Evolutionary conservation across 2,797 vertebrate genomes (phyloP), one percentile per base, ranked within the genome.

Genomic region (Melanotaenia pygmaea): DNA sequence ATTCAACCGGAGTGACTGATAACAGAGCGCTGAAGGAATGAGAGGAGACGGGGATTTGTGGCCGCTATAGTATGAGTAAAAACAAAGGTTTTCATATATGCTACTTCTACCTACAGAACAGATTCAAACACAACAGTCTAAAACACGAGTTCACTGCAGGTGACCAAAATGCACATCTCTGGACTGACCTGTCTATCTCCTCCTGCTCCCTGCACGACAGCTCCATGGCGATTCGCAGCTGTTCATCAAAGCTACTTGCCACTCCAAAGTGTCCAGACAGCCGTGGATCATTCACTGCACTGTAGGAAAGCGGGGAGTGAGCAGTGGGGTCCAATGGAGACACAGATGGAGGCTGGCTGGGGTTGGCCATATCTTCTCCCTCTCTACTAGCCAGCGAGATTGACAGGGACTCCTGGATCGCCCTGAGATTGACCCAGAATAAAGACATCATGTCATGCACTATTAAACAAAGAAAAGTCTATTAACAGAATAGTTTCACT

Each of bases 141-240:
- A 10, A 24, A n/a, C 10, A 20, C 14, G 0, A 0, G 4, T 59
- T 40, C 20, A 3, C 30, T 40, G 57, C 38, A 26, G 32, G 32
- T 50, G 9, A 60, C 12, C 4, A 7, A 14, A n/a, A 53, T 0
- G 32, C 54, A 30, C 18, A 53, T 26, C 51, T 6, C 24, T 28
- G 1, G 0, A 66, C 81, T 47, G 84, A 94, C 87, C 94, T 95
- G 88, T 97, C 95, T 10, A 81, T 90, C 86, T 97, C 96, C 81
- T 96, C 96, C 84, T 98, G 96, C 81, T 98, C 97, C 71, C 87
- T 87, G 8, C 96, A 96, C 0, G 97, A 98, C 64, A 98, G 80
- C 83, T 97, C 97, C 95, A 98, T 96, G 86, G 97, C 97, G 30
- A 98, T 80, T 5, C 95, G 96, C 78, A 98, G 93, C 92, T 98